phyloP scores from a whole-genome alignment of 2,113 vertebrate species.

The Chaenogobius annularis region DNA sequence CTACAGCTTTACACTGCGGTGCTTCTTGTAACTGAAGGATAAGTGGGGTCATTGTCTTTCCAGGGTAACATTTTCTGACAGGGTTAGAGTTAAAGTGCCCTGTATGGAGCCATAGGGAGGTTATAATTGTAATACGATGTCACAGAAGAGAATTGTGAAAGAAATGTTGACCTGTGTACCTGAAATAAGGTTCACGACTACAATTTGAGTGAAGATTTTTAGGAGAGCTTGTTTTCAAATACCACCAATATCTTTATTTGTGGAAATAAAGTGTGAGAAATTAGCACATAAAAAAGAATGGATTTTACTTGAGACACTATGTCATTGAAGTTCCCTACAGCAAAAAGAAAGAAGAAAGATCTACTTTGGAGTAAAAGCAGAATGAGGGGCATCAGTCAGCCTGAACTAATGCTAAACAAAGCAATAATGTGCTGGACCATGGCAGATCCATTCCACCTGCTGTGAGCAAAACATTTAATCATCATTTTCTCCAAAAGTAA shows the following conservation, averaged over 20 bases:
- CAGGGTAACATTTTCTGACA: slow-evolving; percentile 32
- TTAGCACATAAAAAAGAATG: no score
- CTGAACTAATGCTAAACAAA: slow-evolving; percentile 1
- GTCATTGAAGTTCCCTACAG: neutral
- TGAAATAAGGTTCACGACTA: neutral
- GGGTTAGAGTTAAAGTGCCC: slow-evolving; percentile 33
- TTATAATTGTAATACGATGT: slow-evolving; percentile 6
- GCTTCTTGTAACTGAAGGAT: slow-evolving; percentile 30
- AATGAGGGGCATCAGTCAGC: slow-evolving; percentile 1
- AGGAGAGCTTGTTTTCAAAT: no score
- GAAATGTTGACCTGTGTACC: neutral
- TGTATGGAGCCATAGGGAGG: slow-evolving; percentile 35
- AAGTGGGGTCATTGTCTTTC: slow-evolving; percentile 37
- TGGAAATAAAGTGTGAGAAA: no score
- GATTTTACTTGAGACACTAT: neutral
- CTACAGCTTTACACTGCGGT: slow-evolving; percentile 28
- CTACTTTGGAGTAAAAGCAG: neutral
- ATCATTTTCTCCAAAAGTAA: neutral
- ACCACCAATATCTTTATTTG: no score
- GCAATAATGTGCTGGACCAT: slow-evolving; percentile 1
- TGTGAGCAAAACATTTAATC: neutral
- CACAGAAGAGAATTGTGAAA: neutral
- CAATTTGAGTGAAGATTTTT: no score
- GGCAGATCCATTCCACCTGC: neutral
- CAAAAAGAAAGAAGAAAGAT: neutral